phyloP scores from a whole-genome alignment of 2,888 invertebrate genomes.

The Thalpophila matura region DNA sequence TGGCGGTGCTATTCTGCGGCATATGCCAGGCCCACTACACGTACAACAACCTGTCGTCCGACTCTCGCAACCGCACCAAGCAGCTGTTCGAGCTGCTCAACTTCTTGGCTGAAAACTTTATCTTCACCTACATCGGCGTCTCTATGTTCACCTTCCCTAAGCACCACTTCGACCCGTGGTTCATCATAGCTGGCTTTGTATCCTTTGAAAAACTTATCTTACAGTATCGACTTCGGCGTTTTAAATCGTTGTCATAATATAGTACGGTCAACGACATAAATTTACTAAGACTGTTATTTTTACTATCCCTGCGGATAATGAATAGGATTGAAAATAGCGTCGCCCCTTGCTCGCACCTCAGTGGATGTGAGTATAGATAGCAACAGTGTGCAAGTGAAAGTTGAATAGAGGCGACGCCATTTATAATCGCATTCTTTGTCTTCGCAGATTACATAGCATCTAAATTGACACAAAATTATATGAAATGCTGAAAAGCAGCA shows the following conservation, averaged over 20 bases:
- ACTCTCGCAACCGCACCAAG: conserved; percentile 96
- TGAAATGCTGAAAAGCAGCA: too few species aligned
- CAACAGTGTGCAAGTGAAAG: too few species aligned
- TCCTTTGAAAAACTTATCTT: conserved; percentile 91
- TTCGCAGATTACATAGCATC: too few species aligned
- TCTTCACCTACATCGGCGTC: conserved; percentile 99
- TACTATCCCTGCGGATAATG: too few species aligned
- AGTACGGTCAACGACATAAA: too few species aligned
- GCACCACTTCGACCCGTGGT: conserved; percentile 97
- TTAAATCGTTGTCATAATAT: neutral
- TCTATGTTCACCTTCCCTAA: conserved; percentile 99
- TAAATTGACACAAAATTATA: too few species aligned
- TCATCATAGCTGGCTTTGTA: conserved; percentile 98
- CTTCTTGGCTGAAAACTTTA: conserved; percentile 99
- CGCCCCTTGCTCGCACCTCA: too few species aligned
- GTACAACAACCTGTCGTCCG: conserved; percentile 97
- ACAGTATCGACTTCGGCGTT: neutral
- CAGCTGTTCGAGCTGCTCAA: conserved; percentile 98
- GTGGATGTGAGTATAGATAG: too few species aligned
- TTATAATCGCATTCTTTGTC: too few species aligned
- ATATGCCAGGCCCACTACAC: conserved; percentile 99
- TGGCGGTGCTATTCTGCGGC: conserved; percentile 99
- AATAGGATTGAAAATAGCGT: too few species aligned
- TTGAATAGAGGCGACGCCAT: too few species aligned
- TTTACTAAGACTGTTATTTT: too few species aligned